Evolutionary conservation across 2,888 invertebrate species (phyloP), one percentile per base, ranked within the genome.

Genomic region (Sphaerophoria rueppellii): DNA sequence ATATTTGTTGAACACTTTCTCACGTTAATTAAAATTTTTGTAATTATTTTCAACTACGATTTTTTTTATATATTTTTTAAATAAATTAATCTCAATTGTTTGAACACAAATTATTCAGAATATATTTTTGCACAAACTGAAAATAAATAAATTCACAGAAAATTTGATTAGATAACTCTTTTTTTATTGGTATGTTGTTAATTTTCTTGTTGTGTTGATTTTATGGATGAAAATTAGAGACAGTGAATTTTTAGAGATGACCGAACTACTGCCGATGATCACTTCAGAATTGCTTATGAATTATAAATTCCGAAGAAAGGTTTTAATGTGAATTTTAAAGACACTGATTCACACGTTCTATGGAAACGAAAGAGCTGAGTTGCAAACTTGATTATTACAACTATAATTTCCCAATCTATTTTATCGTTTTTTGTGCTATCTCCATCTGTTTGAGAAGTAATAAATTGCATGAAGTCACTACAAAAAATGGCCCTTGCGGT

Each of bases 31-130:
- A 11, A 11, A 48, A 61, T 35, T 37, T 24, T 35, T 61, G 55
- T 67, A 32, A n/a, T 6, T 52, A 16, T 14, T 72, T 75, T 75
- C 16, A 82, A 77, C 73, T 73, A 83, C 70, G 34, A 75, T 32
- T 63, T 61, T 83, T 52, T 52, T 69, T 54, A 11, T 32, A 60
- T 69, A 58, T 34, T 52, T 54, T 69, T 60, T 50, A 2, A 57
- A 63, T 74, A 54, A 65, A 76, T 82, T 73, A 85, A 85, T 86
- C 71, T 86, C 73, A 86, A 86, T 65, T 63, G 82, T 82, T 76
- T 80, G 79, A 86, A 86, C 86, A 82, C 73, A 83, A 83, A 86
- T 65, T 40, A 67, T 54, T 67, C 9, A 54, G 72, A 55, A 76
- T 82, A 76, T 55, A 75, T 72, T 80, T 63, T 46, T 46, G 32